These are phyloP conservation scores for Plagiodera versicolora DNA, from an alignment of 2,888 invertebrate species.

Conservation along the genomic window DNA sequence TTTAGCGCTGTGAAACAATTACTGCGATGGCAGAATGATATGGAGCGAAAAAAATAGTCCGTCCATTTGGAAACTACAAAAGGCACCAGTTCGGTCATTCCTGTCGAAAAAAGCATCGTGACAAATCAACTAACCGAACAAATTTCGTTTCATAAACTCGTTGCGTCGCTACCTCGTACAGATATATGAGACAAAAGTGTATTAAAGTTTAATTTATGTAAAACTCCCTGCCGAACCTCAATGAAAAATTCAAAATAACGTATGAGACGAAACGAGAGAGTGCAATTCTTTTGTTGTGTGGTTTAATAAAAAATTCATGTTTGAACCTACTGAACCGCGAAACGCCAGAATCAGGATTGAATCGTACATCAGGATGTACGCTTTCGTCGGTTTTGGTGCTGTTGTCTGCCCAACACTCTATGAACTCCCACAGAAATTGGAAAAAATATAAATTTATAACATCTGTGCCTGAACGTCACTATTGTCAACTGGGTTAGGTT, in stretches of 20 bases:
- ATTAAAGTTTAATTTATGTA: constrained; percentile 24
- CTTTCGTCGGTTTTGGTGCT: neutral
- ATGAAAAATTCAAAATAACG: constrained; percentile 21
- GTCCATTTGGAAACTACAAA: neutral
- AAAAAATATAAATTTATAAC: neutral
- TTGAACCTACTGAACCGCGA: constrained; percentile 16
- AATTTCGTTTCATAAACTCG: constrained; percentile 16
- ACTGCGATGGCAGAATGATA: neutral
- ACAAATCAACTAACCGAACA: constrained; percentile 17
- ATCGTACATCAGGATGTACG: constrained; percentile 13
- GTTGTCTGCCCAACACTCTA: neutral
- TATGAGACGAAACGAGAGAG: constrained; percentile 14
- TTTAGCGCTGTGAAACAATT: too few relatives aligned
- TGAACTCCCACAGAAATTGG: neutral
- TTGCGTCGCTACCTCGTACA: constrained; percentile 9
- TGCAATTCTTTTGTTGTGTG: constrained; percentile 14
- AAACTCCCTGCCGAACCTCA: constrained; percentile 15
- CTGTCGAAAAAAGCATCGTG: constrained; percentile 11
- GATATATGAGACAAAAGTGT: constrained; percentile 18
- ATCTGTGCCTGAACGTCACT: neutral
- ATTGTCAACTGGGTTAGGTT: too few relatives aligned
- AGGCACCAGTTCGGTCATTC: constrained; percentile 14
- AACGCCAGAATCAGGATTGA: constrained; percentile 20
- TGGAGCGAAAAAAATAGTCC: constrained; percentile 9
- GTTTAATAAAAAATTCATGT: constrained; percentile 18